Evolutionary conservation across 1,140 invertebrate species (phyloP), one percentile per base, ranked within the genome.

Genomic region (Drosophila oshimai): DNA sequence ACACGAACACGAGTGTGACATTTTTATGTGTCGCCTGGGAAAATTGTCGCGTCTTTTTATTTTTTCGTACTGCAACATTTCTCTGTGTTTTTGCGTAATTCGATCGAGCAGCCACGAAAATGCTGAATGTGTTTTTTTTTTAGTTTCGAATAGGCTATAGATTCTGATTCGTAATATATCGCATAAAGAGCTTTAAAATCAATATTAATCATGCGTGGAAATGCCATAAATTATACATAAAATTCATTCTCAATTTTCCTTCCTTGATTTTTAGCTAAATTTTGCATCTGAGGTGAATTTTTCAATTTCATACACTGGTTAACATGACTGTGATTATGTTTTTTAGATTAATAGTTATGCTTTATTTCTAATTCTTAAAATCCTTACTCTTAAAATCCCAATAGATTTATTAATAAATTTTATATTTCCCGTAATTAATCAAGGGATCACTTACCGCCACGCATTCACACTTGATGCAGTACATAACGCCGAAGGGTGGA

Each of bases 381-480:
- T n/a, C n/a, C n/a, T n/a, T n/a, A n/a, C n/a, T n/a, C n/a, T n/a
- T 9, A 17, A 6, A 26, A 22, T 9, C n/a, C n/a, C n/a, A n/a
- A 39, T 13, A 28, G 3, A 20, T 7, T 10, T 7, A 9, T 20
- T 18, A 3, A 20, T 20, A n/a, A 5, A 39, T n/a, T 20, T 10
- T 39, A 15, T 37, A 6, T n/a, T 22, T 3, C 22, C 22, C 22
- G 5, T 22, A 22, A 3, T 22, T 22, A 22, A 22, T 22, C 22
- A 4, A n/a, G 1, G 12, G 9, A 47, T 6, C 1, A 87, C 96
- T 95, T 94, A 98, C 97, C 93, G 95, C 93, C 84, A 96, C 93
- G 92, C 97, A 98, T 93, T 97, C 95, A 93, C 97, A 98, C 92
- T 95, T 95, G 91, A 98, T 97, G 93, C 97, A 98, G 92, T 96